phyloP scores from a whole-genome alignment of 2,888 invertebrate species.

The Ecliptopera silaceata region DNA sequence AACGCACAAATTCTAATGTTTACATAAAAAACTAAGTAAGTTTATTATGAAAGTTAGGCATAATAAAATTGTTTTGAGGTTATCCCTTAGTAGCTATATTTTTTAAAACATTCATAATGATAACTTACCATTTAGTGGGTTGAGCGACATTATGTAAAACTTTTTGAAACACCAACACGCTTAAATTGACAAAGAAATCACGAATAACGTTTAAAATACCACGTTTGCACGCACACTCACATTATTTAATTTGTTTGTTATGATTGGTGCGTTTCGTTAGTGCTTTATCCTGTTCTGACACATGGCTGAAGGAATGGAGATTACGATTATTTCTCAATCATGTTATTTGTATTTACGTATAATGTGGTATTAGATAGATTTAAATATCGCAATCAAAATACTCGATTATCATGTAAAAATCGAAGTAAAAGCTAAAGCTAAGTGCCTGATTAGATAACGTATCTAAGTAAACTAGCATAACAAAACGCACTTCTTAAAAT shows the following conservation, averaged over 20 bases:
- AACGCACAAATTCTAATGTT: not conserved
- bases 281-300: no score
- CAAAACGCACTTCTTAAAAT: no score
- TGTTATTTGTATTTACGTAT: no score
- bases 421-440: no score
- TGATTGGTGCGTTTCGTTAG: not conserved
- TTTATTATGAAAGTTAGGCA: not conserved
- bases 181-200: not conserved
- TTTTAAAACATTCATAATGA: not conserved
- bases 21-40: no score
- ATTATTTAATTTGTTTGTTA: not conserved
- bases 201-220: not conserved
- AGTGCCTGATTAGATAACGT: no score
- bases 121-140: constrained; percentile 67
- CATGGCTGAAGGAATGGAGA: no score
- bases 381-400: no score
- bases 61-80: constrained; percentile 36
- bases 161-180: not conserved
- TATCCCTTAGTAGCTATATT: constrained; percentile 31
- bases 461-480: no score
- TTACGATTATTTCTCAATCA: no score
- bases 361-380: no score
- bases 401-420: no score
- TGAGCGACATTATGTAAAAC: constrained; percentile 57
- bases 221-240: constrained; percentile 22